Percentiles rank a stretch among this genome's conserved stretches.
These are phyloP conservation scores for Eurystomus glaucurus DNA, from an alignment of 2,797 vertebrate genomes.

Conservation along the genomic window DNA sequence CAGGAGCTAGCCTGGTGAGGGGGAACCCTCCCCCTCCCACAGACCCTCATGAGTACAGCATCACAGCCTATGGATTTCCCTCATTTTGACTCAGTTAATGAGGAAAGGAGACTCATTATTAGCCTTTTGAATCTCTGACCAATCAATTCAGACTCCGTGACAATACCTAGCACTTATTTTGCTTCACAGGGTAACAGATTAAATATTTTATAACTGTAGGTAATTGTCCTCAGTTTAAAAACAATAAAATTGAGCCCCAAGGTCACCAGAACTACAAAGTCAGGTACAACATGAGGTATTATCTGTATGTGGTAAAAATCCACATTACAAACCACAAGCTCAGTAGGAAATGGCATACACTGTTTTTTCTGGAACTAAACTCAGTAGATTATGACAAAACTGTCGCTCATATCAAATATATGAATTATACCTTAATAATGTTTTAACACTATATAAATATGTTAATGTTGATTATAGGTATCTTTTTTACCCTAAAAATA, in stretches of 20 bases:
- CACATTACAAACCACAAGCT: rapidly evolving
- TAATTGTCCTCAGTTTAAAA: background rate
- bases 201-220: background rate
- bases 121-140: constrained; percentile 35
- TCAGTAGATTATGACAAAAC: background rate
- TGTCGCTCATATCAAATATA: background rate
- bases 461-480: background rate
- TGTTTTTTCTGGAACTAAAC: background rate
- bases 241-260: background rate
- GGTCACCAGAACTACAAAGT: background rate
- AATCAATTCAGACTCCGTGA: background rate
- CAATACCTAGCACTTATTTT: background rate
- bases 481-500: background rate
- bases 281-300: background rate
- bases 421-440: background rate
- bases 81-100: background rate
- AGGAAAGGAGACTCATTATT: background rate
- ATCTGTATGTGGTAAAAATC: rapidly evolving
- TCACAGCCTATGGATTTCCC: background rate
- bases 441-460: background rate
- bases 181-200: background rate
- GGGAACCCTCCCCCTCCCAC: background rate
- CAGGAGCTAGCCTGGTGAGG: background rate
- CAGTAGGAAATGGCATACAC: background rate
- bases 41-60: background rate